phyloP scores from a whole-genome alignment of 2,888 invertebrate species.

The Hipparchia sbordonii region DNA sequence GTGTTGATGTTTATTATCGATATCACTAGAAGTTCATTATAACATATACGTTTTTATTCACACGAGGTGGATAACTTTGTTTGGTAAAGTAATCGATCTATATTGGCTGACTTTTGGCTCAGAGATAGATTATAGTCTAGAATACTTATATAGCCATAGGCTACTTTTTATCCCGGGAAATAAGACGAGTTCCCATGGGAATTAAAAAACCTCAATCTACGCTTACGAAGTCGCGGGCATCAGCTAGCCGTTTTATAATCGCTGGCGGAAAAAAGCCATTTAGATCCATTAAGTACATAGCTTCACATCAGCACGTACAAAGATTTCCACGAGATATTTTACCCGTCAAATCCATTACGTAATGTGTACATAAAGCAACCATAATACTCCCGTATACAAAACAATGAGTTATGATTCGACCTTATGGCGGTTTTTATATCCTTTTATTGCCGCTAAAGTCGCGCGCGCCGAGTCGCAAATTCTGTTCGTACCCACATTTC shows the following conservation, averaged over 20 bases:
- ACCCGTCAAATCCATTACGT: conserved; percentile 69
- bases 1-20: no score
- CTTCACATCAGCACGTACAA: conserved; percentile 22
- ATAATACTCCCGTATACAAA: conserved; percentile 59
- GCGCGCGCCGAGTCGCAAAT: conserved; percentile 58
- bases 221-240: no score
- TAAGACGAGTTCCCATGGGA: no score
- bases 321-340: conserved; percentile 57
- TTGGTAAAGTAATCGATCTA: no score
- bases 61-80: no score
- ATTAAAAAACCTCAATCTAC: no score
- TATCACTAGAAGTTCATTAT: no score
- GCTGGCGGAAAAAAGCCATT: neutral
- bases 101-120: no score
- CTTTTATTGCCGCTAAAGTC: conserved; percentile 71
- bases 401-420: conserved; percentile 74
- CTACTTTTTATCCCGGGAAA: no score
- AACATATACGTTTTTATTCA: no score
- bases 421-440: conserved; percentile 70
- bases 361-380: conserved; percentile 67
- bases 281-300: conserved; percentile 4
- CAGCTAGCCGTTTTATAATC: neutral
- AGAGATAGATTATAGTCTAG: no score
- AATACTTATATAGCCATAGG: no score
- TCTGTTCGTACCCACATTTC: conserved; percentile 54